phyloP scores from a whole-genome alignment of 37 sponge, comb jelly and placozoan species.

The Bolinopsis microptera region DNA sequence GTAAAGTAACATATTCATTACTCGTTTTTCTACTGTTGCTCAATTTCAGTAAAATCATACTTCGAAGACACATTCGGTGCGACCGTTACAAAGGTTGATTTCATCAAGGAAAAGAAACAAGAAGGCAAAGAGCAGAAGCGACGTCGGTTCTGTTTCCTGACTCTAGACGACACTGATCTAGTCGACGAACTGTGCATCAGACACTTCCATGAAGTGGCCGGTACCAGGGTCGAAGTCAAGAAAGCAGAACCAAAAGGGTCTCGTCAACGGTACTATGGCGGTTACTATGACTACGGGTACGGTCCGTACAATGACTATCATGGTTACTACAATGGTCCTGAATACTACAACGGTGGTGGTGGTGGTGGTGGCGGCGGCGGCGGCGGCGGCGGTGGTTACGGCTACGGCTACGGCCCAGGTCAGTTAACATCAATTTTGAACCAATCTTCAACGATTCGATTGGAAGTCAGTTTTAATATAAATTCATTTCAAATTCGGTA shows the following conservation, averaged over 20 bases:
- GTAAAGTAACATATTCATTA: too few relatives aligned
- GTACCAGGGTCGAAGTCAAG: constrained; percentile 55
- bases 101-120: constrained; percentile 65
- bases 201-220: constrained; percentile 59
- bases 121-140: constrained; percentile 59
- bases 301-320: constrained; percentile 38
- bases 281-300: constrained; percentile 62
- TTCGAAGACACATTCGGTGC: constrained; percentile 59
- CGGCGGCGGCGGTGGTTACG: constrained; percentile 1
- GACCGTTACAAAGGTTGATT: constrained; percentile 42
- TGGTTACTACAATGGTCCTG: constrained; percentile 46
- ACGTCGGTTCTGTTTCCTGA: constrained; percentile 59
- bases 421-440: too few relatives aligned
- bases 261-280: constrained; percentile 49
- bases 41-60: constrained; percentile 59
- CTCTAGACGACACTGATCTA: constrained; percentile 63
- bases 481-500: too few relatives aligned
- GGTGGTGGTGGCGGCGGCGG: constrained; percentile 17
- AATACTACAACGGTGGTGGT: constrained; percentile 39
- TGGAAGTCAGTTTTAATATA: too few relatives aligned
- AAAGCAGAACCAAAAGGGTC: constrained; percentile 61
- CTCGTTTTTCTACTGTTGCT: too few relatives aligned
- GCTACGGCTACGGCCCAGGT: too few relatives aligned
- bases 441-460: too few relatives aligned
- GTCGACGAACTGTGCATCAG: constrained; percentile 62